A percentile compares a stretch with the other conserved stretches of the same genome.
These are phyloP conservation scores for Palythoa grandis DNA, from an alignment of 92 coral and sea anemone genomes.

Conservation along the genomic window DNA sequence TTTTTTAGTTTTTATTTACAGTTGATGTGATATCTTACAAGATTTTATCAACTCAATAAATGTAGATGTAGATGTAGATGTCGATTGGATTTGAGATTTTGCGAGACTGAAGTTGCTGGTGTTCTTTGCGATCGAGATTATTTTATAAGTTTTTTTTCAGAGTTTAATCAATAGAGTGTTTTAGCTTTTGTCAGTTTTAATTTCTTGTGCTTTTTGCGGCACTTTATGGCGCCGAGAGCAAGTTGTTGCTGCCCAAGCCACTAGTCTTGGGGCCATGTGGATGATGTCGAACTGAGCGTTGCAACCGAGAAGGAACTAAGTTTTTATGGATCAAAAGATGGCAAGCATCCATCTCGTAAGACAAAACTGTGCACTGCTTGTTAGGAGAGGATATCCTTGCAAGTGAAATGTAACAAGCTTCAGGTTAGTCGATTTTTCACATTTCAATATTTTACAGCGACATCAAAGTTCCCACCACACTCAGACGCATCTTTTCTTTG, in stretches of 20 bases:
- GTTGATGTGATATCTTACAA: no score
- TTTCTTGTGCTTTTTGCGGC: constrained; percentile 19
- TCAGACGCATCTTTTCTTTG: neutral
- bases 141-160: neutral
- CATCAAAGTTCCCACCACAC: neutral
- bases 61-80: no score
- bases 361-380: constrained; percentile 45
- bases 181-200: neutral
- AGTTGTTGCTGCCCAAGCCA: constrained; percentile 26
- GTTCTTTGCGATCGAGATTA: neutral
- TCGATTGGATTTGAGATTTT: constrained; percentile 22
- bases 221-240: constrained; percentile 21
- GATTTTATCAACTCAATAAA: no score
- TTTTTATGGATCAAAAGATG: constrained; percentile 43
- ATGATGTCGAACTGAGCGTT: neutral
- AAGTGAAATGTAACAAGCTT: constrained; percentile 14
- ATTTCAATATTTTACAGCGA: neutral
- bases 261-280: constrained; percentile 20
- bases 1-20: no score
- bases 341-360: constrained; percentile 44
- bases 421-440: constrained; percentile 9
- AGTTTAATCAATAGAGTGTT: neutral
- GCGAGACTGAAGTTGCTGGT: constrained; percentile 2
- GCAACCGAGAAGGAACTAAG: constrained; percentile 7
- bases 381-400: constrained; percentile 3